Percentiles rank a stretch among this genome's conserved stretches.
Conservation (phyloP, 2,113 vertebrate species). For the Hydrolagus affinis region DNA sequence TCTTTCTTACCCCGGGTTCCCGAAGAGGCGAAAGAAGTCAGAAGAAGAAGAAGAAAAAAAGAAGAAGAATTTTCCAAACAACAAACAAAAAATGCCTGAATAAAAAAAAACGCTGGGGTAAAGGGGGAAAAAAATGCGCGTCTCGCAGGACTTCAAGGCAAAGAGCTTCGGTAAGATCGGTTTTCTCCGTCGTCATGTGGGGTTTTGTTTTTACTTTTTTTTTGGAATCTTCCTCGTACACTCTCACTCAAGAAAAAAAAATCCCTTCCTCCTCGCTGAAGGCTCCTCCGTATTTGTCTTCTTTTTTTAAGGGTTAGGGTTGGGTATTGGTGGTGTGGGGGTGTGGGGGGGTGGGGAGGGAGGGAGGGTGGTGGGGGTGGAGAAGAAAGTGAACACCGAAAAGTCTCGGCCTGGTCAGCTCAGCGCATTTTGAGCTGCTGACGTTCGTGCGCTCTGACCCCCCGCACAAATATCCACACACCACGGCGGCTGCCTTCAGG, state of each 20-base stretch:
- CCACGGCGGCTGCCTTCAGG: neutral
- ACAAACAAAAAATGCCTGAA: neutral
- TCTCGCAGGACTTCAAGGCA: neutral
- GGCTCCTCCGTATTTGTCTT: neutral
- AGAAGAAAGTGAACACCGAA: neutral
- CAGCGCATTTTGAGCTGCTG: conserved; percentile 16
- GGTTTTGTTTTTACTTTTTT: no score
- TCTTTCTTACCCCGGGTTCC: no score
- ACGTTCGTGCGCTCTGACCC: neutral
- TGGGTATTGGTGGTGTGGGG: no score
- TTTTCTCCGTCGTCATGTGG: no score
- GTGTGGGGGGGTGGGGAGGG: no score
- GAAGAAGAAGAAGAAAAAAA: no score
- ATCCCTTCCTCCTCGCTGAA: neutral
- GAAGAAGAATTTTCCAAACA: no score
- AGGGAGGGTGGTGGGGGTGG: no score
- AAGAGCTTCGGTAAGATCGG: conserved; percentile 24
- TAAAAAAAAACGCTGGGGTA: no score
- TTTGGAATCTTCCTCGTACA: neutral
- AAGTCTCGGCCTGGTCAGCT: conserved; percentile 28
- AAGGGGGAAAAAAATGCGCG: neutral
- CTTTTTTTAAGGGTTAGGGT: neutral
- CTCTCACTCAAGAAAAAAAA: neutral
- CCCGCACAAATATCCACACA: neutral
- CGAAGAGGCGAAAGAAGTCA: no score